Conservation (phyloP, 2,113 vertebrate genomes). For the Pseudolaguvia tuberculata region DNA sequence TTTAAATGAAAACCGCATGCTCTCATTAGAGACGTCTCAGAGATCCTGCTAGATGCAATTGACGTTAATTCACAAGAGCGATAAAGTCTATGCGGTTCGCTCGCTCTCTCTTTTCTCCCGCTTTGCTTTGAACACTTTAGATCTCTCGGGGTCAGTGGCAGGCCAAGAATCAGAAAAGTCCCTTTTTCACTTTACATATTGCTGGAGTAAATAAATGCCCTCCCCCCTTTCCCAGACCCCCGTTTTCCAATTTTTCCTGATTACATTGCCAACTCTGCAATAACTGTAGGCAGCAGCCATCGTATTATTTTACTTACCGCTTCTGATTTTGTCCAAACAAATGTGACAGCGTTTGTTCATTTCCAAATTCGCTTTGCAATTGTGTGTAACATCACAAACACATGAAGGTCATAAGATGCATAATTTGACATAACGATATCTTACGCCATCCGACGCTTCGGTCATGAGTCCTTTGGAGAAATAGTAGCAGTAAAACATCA, state of each 20-base stretch:
- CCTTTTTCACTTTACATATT: slow-evolving; percentile 46
- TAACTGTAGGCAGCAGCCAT: slow-evolving; percentile 22
- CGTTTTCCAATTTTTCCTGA: slow-evolving; percentile 30
- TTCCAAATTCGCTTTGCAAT: slow-evolving; percentile 50
- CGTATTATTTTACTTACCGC: slow-evolving; percentile 39
- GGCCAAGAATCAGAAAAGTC: slow-evolving; percentile 58
- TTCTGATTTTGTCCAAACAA: slow-evolving; percentile 51
- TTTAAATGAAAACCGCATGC: slow-evolving; percentile 68
- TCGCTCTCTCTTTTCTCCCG: slow-evolving; percentile 34
- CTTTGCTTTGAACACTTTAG: slow-evolving; percentile 63
- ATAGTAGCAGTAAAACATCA: slow-evolving; percentile 10
- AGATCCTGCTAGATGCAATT: slow-evolving; percentile 58
- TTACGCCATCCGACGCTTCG: neutral
- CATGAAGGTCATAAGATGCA: slow-evolving; percentile 28
- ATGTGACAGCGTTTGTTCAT: slow-evolving; percentile 43
- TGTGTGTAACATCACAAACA: slow-evolving; percentile 36
- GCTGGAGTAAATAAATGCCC: slow-evolving; percentile 1
- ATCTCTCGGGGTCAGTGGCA: slow-evolving; percentile 64
- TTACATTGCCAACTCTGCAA: slow-evolving; percentile 44
- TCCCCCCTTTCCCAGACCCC: slow-evolving; percentile 21
- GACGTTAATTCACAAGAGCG: slow-evolving; percentile 62
- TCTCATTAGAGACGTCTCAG: slow-evolving; percentile 52
- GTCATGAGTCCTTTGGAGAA: neutral
- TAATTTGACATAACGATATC: slow-evolving; percentile 4
- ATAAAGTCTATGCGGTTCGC: slow-evolving; percentile 59